Evolutionary conservation across 1,140 invertebrate genomes (phyloP), one percentile per base, ranked within the genome.

Genomic region (Manduca sexta): DNA sequence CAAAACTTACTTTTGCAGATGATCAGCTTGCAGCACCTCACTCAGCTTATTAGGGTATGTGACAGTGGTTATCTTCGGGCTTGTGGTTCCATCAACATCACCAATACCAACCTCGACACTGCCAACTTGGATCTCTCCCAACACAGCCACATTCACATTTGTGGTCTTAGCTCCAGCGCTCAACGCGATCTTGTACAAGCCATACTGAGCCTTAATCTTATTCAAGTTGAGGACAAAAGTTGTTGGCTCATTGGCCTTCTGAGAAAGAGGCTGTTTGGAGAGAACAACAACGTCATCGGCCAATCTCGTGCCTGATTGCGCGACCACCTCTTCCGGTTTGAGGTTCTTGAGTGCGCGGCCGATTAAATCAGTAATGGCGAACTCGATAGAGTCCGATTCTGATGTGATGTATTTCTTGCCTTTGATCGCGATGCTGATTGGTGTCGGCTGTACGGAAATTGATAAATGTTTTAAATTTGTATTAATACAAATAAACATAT

Each of bases 101-200:
- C 91, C 93, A 17, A 96, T 91, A n/a, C 96, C 96, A 53, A 98
- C 89, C 74, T 98, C 95, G 18, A 96, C 88, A 56, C 89, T 91
- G 60, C 94, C 90, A 0, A 98, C 87, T 48, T 89, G 87, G 2
- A 97, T 89, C 47, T 92, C 89, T 5, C 92, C 91, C 10, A 94
- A 83, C 18, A 95, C 90, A 60, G 94, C 93, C 4, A 95, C 87
- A 21, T 89, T 89, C 38, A 97, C 78, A 47, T 87, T 88, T 10
- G 91, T 89, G 0, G 87, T 88, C 60, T 96, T 89, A 60, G 87
- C 66, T 56, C 89, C 90, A n/a, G 92, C 93, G 65, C 88, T 93
- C 5, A 98, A 68, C 0, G 91, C 90, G 2, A 97, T 87, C 54
- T 92, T 92, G 83, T 98, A 98, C 64, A 95, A 90, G 15, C 96